These are phyloP conservation scores for Pollenia labialis DNA, from an alignment of 2,888 invertebrate genomes.

Conservation along the genomic window DNA sequence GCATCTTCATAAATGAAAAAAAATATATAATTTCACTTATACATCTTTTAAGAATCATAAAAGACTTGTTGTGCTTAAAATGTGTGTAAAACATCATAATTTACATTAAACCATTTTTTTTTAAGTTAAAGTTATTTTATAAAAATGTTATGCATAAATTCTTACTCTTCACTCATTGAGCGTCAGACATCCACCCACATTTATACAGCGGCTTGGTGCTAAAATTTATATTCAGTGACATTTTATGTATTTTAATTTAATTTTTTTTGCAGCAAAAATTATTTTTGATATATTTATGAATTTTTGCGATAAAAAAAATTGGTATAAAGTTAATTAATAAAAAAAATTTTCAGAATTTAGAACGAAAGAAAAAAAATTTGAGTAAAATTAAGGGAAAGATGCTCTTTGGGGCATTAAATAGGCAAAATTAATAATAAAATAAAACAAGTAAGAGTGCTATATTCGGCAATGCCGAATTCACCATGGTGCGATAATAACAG, in stretches of 20 bases:
- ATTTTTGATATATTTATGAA: constrained; percentile 54
- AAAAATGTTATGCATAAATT: constrained; percentile 17
- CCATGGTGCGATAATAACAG: too few species aligned
- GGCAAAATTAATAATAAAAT: too few species aligned
- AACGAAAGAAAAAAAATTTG: neutral
- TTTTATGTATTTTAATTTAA: constrained; percentile 21
- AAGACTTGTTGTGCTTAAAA: neutral
- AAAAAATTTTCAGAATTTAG: neutral
- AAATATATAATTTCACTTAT: constrained; percentile 35
- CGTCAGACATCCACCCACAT: constrained; percentile 51
- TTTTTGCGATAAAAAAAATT: constrained; percentile 1
- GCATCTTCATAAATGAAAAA: neutral
- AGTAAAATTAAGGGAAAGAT: too few species aligned
- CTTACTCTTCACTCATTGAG: constrained; percentile 27
- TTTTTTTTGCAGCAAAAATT: constrained; percentile 32
- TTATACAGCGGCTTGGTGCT: constrained; percentile 20
- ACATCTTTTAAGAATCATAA: constrained; percentile 31
- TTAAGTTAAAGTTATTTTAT: constrained; percentile 25
- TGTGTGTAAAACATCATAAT: constrained; percentile 39
- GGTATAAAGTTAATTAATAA: constrained; percentile 1
- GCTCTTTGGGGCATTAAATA: too few species aligned
- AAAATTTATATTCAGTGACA: constrained; percentile 56
- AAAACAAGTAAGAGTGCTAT: too few species aligned
- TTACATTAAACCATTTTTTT: constrained; percentile 37
- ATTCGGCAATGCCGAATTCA: too few species aligned